Evolutionary conservation across 2,888 invertebrate genomes (phyloP).

Genomic region (Lasioglossum figueresi): DNA sequence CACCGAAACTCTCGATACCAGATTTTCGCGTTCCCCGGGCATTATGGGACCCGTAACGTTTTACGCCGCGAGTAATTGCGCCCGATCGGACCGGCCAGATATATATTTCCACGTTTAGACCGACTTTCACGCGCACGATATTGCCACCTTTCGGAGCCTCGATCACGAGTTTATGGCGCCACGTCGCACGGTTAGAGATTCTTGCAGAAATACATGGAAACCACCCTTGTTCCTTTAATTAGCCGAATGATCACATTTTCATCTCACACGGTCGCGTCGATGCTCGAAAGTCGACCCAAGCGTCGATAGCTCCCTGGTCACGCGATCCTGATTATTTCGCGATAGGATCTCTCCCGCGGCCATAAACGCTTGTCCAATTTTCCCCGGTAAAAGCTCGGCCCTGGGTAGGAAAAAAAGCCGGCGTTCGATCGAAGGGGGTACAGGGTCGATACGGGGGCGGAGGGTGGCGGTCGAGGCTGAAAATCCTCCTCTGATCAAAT

Average conservation of each 20-base stretch:
- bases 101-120: constrained; percentile 9
- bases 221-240: not conserved
- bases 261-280: not conserved
- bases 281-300: not conserved
- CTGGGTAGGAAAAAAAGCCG: not conserved
- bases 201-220: not conserved
- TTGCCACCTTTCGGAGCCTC: not conserved
- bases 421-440: constrained; percentile 2
- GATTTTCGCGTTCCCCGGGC: constrained; percentile 2
- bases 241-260: not conserved
- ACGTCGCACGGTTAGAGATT: not conserved
- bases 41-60: constrained; percentile 44
- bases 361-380: constrained; percentile 60
- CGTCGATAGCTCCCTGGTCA: not conserved
- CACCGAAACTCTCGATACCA: not conserved
- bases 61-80: constrained; percentile 60
- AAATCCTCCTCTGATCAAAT: constrained; percentile 60
- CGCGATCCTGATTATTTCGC: constrained; percentile 39
- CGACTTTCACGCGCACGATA: not conserved
- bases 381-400: constrained; percentile 8
- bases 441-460: not conserved
- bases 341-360: constrained; percentile 34
- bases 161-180: constrained; percentile 5
- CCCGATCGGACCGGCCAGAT: constrained; percentile 31
- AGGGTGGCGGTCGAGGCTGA: constrained; percentile 33